Evolutionary conservation across 2,113 vertebrate species (phyloP).

Genomic region (Argyrosomus japonicus): DNA sequence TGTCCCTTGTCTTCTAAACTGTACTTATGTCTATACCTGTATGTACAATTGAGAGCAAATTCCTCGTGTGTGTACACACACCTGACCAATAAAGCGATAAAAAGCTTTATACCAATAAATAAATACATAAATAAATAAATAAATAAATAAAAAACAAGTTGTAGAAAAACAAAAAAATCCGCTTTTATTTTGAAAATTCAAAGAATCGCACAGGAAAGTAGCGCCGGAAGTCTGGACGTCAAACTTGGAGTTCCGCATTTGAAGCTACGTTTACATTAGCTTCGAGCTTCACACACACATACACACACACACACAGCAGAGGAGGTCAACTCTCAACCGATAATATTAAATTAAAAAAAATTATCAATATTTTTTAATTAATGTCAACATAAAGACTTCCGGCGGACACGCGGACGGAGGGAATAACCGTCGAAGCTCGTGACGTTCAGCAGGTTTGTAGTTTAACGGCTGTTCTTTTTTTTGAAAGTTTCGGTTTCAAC

Average conservation of each 20-base stretch:
- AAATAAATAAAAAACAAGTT: no score
- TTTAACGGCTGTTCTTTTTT: background rate
- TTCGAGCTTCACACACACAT: background rate
- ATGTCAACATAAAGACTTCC: background rate
- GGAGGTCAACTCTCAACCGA: fast-evolving
- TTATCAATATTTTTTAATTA: background rate
- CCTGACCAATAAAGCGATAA: no score
- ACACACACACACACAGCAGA: fast-evolving
- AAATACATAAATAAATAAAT: no score
- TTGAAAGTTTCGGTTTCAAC: conserved; percentile 66
- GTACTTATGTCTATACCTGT: no score
- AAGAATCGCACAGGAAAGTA: background rate
- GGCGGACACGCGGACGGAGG: fast-evolving
- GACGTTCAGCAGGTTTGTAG: background rate
- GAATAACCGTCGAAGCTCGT: background rate
- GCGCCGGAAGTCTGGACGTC: background rate
- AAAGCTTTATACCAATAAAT: no score
- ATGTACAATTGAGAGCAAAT: no score
- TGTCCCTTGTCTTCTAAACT: no score
- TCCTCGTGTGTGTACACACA: no score
- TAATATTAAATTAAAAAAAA: no score
- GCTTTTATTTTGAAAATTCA: conserved; percentile 47
- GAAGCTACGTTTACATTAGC: background rate
- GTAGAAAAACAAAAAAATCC: background rate
- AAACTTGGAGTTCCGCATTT: conserved; percentile 39